Evolutionary conservation across 23 tunicate species (phyloP), one percentile per base, ranked within the genome.

Genomic region (Clavelina lepadiformis): DNA sequence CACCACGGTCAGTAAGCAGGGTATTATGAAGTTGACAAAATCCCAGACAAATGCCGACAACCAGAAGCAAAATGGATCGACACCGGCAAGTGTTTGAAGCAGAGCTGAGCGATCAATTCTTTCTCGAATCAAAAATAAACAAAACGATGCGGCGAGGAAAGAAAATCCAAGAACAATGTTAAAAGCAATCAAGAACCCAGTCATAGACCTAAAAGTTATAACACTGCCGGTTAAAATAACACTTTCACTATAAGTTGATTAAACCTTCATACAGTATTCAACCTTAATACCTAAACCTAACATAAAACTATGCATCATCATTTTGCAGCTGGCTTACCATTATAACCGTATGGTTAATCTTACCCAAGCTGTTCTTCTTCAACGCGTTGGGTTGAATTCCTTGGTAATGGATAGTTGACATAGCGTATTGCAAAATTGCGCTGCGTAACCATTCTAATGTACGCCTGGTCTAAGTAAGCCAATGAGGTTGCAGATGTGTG

Each of bases 1-100:
- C 49, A 89, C 97, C 58, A 89, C 24, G 31, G 79, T 66, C 2
- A 89, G 71, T 1, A 89, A 3, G 23, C 97, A 89, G 13, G 97
- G 97, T 34, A 62, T 57, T 5, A 89, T 28, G 46, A 81, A 89
- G 77, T 89, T 89, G 83, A 89, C 58, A 50, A 89, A 67, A 63
- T 89, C 97, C 89, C 88, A 89, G 8, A 51, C 44, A 35, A 81
- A 81, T 3, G 83, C 68, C 20, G 91, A 82, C 6, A 81, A 33
- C 97, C 97, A 89, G 71, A 89, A 89, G 58, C 83, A 75, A 59
- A 89, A 61, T 25, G 97, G 89, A 29, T 77, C 89, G 18, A 89
- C 98, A 34, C 98, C 98, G 0, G 98, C 75, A 0, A 82, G 86
- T 0, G 79, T 59, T 46, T 91, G 98, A 0, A 91, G 86, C 34